Percentiles rank a stretch among this genome's conserved stretches.
phyloP scores from a whole-genome alignment of 2,113 vertebrate species.

The Picathartes gymnocephalus region DNA sequence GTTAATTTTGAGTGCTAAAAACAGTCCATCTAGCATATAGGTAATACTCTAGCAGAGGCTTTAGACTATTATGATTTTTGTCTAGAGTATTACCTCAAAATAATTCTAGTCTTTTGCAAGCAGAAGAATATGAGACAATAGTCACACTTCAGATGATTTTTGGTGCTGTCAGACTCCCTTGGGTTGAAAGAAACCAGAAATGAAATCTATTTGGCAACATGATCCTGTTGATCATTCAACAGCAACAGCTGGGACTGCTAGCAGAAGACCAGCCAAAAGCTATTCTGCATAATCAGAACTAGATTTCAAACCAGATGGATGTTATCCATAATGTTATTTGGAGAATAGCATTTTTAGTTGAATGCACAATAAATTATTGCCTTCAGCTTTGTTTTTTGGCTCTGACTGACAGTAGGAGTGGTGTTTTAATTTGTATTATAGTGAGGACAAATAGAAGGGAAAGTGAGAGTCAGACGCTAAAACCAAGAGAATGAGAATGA shows the following conservation, averaged over 20 bases:
- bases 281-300: slow-evolving; percentile 39
- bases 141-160: background rate
- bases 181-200: background rate
- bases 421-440: slow-evolving; percentile 23
- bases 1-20: background rate
- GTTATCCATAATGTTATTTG: slow-evolving; percentile 37
- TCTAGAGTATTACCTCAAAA: background rate
- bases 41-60: background rate
- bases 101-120: background rate
- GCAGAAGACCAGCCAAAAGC: slow-evolving; percentile 39
- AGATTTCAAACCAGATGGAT: slow-evolving; percentile 51
- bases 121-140: background rate
- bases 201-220: slow-evolving; percentile 1
- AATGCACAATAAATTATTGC: slow-evolving; percentile 9
- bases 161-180: background rate
- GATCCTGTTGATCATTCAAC: slow-evolving; percentile 6
- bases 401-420: background rate
- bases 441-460: slow-evolving; percentile 46
- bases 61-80: background rate
- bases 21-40: background rate
- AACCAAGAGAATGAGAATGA: slow-evolving; percentile 16
- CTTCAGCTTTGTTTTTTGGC: slow-evolving; percentile 31
- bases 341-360: slow-evolving; percentile 25
- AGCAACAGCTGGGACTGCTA: slow-evolving; percentile 37
- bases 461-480: slow-evolving; percentile 36